phyloP scores from a whole-genome alignment of 30 jellyfish, hydroid and myxozoan genomes.

The Aurelia coerulea region DNA sequence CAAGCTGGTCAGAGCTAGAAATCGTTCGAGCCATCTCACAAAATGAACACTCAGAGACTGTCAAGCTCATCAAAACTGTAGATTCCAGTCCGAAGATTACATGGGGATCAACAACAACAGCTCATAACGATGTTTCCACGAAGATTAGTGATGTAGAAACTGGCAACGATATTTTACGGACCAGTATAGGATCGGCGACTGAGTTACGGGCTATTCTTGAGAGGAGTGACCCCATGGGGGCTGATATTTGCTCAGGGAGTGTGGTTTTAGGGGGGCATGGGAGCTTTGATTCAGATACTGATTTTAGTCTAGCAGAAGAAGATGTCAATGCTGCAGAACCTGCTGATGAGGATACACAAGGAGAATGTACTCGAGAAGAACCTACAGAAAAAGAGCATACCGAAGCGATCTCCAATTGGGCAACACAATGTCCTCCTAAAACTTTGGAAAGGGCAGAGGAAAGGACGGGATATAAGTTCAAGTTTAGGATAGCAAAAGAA shows the following conservation, averaged over 20 bases:
- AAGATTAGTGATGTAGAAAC: background rate
- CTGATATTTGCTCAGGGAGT: background rate
- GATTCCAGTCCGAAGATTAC: conserved; percentile 55
- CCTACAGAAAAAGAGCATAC: no score
- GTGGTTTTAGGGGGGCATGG: no score
- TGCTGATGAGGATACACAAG: no score
- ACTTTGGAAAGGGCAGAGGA: no score
- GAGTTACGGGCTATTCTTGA: conserved; percentile 53
- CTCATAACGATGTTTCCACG: background rate
- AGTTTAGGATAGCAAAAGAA: no score
- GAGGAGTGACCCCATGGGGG: conserved; percentile 7
- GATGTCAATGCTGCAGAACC: no score
- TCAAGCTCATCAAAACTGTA: background rate
- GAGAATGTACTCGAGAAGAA: no score
- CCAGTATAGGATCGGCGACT: conserved; percentile 62
- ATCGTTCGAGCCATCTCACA: background rate
- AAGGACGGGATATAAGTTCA: no score
- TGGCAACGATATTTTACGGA: conserved; percentile 38
- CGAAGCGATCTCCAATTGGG: no score
- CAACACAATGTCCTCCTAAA: no score
- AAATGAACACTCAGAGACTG: conserved; percentile 13
- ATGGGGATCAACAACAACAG: conserved; percentile 25
- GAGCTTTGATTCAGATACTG: no score
- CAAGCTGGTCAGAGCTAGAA: conserved; percentile 70
- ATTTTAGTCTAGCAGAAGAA: no score